phyloP scores from a whole-genome alignment of 2,888 invertebrate species.

The Pilophorus perplexus region DNA sequence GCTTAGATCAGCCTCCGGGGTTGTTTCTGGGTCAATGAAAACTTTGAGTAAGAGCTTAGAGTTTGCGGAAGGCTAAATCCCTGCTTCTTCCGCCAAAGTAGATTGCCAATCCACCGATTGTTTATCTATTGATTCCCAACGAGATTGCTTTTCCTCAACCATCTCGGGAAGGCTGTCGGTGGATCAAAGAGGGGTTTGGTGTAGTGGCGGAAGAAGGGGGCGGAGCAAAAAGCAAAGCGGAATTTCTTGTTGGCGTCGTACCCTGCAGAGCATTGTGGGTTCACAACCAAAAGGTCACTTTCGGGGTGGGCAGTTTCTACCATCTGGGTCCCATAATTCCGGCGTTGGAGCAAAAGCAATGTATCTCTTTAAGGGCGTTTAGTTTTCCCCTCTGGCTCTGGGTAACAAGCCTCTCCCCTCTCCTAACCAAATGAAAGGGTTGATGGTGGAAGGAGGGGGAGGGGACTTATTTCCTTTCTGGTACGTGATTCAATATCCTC shows the following conservation, averaged over 20 bases:
- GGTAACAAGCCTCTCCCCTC: no score
- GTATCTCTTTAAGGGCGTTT: constrained; percentile 21
- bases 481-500: constrained; percentile 29
- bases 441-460: no score
- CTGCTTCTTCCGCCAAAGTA: constrained; percentile 14
- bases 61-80: background rate
- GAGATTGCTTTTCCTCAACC: constrained; percentile 17
- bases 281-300: no score
- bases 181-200: no score
- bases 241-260: background rate
- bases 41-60: no score
- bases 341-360: constrained; percentile 2
- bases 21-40: no score
- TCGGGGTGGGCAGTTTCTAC: constrained; percentile 4
- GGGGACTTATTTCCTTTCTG: constrained; percentile 20
- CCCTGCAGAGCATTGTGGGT: no score
- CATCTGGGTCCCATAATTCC: constrained; percentile 26
- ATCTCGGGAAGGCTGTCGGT: no score
- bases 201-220: background rate
- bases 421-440: no score
- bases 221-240: background rate
- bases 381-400: background rate
- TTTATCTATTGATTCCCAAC: constrained; percentile 19
- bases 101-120: constrained; percentile 20
- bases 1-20: no score